A percentile compares a stretch with the other conserved stretches of the same genome.
Conservation (phyloP, 2,113 vertebrate species). For the Hyperopisus bebe region DNA sequence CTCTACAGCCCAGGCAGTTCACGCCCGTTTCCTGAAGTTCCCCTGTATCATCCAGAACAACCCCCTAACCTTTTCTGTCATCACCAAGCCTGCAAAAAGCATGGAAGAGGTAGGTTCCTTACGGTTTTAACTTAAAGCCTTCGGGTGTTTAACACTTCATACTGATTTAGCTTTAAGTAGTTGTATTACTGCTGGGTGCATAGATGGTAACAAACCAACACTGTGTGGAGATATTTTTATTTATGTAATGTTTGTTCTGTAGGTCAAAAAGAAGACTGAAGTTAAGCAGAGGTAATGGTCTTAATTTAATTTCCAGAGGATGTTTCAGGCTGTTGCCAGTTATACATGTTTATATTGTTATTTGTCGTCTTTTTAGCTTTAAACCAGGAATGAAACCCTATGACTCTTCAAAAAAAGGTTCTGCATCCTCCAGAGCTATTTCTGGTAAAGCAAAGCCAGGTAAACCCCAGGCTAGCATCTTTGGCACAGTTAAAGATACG, state of each 20-base stretch:
- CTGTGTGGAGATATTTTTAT: not conserved
- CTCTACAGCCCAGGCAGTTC: conserved; percentile 25
- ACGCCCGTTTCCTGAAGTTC: conserved; percentile 33
- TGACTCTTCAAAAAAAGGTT: conserved; percentile 8
- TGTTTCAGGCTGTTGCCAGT: not conserved
- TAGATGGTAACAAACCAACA: not conserved
- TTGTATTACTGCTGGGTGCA: not conserved
- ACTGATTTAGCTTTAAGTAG: not conserved
- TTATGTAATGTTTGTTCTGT: conserved; percentile 13
- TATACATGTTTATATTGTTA: not conserved
- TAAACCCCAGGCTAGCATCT: not conserved
- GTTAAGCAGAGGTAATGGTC: conserved; percentile 34
- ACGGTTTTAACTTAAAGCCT: not conserved
- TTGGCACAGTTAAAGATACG: not conserved
- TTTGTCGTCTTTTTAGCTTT: conserved; percentile 14
- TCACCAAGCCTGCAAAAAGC: conserved; percentile 28
- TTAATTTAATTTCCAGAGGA: not conserved
- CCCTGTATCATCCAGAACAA: conserved; percentile 41
- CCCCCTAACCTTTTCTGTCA: conserved; percentile 29
- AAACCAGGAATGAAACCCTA: conserved; percentile 21
- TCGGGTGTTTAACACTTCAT: not conserved
- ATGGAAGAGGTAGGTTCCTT: conserved; percentile 22
- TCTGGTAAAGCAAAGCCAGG: not conserved
- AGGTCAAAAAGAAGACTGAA: conserved; percentile 40
- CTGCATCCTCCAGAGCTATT: not conserved